A percentile compares a stretch with the other conserved stretches of the same genome.
These are phyloP conservation scores for Chaetorhynchus papuensis DNA, from an alignment of 2,113 vertebrate species.

Conservation along the genomic window DNA sequence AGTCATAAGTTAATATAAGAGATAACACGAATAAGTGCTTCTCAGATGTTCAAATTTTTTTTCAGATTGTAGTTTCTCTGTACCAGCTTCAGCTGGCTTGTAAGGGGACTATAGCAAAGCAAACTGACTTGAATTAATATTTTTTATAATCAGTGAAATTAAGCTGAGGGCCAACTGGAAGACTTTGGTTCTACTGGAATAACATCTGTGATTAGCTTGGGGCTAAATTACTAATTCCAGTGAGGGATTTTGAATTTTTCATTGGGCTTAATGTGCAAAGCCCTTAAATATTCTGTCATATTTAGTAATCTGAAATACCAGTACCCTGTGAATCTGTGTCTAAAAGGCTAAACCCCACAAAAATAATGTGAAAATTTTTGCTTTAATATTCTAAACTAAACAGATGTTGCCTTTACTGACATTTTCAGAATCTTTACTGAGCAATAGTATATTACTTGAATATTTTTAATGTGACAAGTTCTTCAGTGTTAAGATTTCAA, in stretches of 20 bases:
- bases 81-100: neutral
- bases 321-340: neutral
- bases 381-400: neutral
- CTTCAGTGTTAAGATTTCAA: neutral
- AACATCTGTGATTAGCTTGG: conserved; percentile 35
- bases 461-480: neutral
- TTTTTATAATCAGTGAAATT: conserved; percentile 36
- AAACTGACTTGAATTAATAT: conserved; percentile 35
- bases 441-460: neutral
- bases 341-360: conserved; percentile 5
- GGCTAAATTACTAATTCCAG: conserved; percentile 48
- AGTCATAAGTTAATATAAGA: neutral
- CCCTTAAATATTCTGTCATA: conserved; percentile 50
- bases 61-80: neutral
- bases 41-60: neutral
- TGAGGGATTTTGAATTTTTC: conserved; percentile 37
- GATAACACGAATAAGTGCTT: neutral
- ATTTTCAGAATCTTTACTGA: neutral
- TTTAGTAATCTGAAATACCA: conserved; percentile 23
- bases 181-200: conserved; percentile 36
- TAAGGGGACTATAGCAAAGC: conserved; percentile 25
- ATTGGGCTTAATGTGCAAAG: conserved; percentile 35
- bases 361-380: neutral
- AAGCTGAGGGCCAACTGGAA: conserved; percentile 45
- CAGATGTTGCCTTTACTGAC: neutral